Conservation (phyloP, 2,888 invertebrate genomes). For the Xiphydria camelus region DNA sequence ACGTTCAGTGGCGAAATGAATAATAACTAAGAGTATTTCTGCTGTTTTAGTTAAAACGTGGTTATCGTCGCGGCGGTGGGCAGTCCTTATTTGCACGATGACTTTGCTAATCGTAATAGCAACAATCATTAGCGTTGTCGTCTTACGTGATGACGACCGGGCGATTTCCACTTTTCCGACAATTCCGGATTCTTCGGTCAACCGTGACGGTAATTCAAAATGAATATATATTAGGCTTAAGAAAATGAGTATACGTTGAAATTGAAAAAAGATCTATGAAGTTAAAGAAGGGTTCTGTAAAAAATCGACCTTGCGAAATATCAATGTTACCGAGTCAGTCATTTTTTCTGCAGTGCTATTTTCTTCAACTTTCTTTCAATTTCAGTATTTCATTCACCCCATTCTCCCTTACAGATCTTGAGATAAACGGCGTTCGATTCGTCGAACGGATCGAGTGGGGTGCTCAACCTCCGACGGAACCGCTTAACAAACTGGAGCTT, state of each 20-base stretch:
- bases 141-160: constrained; percentile 16
- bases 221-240: too few relatives aligned
- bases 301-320: too few relatives aligned
- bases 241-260: too few relatives aligned
- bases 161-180: constrained; percentile 22
- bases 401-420: constrained; percentile 16
- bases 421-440: constrained; percentile 59
- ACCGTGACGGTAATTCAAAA: constrained; percentile 16
- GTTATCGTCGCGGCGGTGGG: constrained; percentile 41
- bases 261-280: too few relatives aligned
- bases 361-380: too few relatives aligned
- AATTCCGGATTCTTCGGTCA: constrained; percentile 24
- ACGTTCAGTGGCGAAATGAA: too few relatives aligned
- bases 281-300: too few relatives aligned
- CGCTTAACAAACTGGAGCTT: constrained; percentile 26
- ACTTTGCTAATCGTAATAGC: constrained; percentile 32
- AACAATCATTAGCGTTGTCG: constrained; percentile 29
- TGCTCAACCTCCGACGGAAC: constrained; percentile 63
- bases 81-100: constrained; percentile 31
- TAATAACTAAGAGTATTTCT: neutral
- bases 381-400: too few relatives aligned
- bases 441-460: constrained; percentile 68
- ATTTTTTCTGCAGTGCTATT: too few relatives aligned
- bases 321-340: too few relatives aligned
- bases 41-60: constrained; percentile 37